These are phyloP conservation scores for Pissodes strobi DNA, from an alignment of 1,140 invertebrate species.

Conservation along the genomic window DNA sequence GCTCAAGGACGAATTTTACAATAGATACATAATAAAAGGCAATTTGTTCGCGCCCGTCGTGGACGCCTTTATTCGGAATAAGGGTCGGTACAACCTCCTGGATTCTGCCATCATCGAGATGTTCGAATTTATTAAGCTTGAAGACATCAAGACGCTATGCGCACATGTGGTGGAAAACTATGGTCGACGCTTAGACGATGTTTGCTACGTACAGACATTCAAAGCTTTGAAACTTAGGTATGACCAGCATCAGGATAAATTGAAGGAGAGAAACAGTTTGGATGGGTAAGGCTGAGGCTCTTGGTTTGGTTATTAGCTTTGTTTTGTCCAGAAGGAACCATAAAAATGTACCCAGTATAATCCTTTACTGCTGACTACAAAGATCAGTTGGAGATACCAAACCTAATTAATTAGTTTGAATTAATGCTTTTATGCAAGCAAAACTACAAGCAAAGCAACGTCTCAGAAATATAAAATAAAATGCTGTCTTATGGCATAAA, in stretches of 20 bases:
- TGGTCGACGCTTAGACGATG: constrained; percentile 88
- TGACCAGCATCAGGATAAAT: constrained; percentile 85
- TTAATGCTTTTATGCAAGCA: too few relatives aligned
- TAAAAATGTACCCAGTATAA: too few relatives aligned
- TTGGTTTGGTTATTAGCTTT: too few relatives aligned
- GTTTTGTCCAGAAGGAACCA: too few relatives aligned
- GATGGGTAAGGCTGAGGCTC: constrained; percentile 76
- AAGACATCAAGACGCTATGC: constrained; percentile 95
- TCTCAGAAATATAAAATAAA: too few relatives aligned
- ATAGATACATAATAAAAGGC: constrained; percentile 92
- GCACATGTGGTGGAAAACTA: constrained; percentile 94
- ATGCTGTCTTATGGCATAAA: too few relatives aligned
- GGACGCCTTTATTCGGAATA: constrained; percentile 94
- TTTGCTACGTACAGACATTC: constrained; percentile 97
- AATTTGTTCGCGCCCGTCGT: constrained; percentile 95
- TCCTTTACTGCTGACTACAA: too few relatives aligned
- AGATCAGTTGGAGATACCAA: too few relatives aligned
- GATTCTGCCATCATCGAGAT: constrained; percentile 99
- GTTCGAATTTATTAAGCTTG: constrained; percentile 98
- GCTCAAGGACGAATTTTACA: constrained; percentile 98
- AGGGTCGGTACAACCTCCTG: constrained; percentile 93
- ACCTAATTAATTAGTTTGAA: too few relatives aligned
- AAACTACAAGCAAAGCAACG: too few relatives aligned
- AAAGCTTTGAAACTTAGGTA: constrained; percentile 88
- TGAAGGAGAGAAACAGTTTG: constrained; percentile 77